A percentile compares a stretch with the other conserved stretches of the same genome.
Conservation (phyloP, 1,140 invertebrate species). For the Caenorhabditis remanei region DNA sequence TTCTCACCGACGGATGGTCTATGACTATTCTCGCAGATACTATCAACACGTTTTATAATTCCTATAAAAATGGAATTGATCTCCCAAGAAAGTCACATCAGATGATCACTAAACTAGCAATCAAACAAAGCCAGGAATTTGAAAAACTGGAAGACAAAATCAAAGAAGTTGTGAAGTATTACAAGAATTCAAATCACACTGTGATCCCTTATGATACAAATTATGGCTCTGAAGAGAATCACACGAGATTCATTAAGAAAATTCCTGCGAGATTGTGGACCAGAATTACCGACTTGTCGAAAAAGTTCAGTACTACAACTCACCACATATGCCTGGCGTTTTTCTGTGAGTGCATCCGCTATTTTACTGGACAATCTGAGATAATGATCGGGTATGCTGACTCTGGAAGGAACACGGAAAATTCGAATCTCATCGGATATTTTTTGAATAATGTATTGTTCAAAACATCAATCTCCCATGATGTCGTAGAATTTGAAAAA, state of each 20-base stretch:
- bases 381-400: slow-evolving; percentile 36
- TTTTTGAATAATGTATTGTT: slow-evolving; percentile 72
- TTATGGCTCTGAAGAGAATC: background rate
- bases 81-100: background rate
- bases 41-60: slow-evolving; percentile 64
- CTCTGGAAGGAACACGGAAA: slow-evolving; percentile 68
- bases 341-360: slow-evolving; percentile 44
- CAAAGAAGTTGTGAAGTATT: background rate
- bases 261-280: background rate
- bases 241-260: background rate
- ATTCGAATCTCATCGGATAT: slow-evolving; percentile 70
- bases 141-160: background rate
- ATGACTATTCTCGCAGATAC: slow-evolving; percentile 73
- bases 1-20: slow-evolving; percentile 76
- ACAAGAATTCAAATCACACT: background rate
- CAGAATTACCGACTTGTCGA: slow-evolving; percentile 12
- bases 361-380: slow-evolving; percentile 56
- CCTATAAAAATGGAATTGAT: background rate
- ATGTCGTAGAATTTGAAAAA: background rate
- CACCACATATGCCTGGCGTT: slow-evolving; percentile 55
- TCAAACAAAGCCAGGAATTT: slow-evolving; percentile 28
- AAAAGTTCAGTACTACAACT: slow-evolving; percentile 53
- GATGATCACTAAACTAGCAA: slow-evolving; percentile 11
- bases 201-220: background rate
- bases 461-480: slow-evolving; percentile 52